Evolutionary conservation across 1,140 invertebrate genomes (phyloP).

Genomic region (Cotesia vestalis): DNA sequence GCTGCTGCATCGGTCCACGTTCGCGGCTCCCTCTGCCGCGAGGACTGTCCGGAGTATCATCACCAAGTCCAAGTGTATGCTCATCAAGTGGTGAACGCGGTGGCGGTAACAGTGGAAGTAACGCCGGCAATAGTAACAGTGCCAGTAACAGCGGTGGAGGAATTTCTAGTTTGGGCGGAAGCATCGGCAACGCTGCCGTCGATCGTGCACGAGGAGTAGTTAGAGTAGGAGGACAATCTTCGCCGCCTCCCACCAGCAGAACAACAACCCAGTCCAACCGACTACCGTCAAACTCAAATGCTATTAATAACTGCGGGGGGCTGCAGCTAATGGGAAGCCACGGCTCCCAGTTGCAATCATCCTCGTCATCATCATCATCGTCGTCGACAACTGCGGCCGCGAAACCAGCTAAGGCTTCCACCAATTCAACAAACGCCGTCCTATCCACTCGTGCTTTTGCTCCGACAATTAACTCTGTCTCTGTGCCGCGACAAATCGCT

Average conservation of each 20-base stretch:
- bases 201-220: constrained; percentile 36
- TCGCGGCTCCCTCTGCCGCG: constrained; percentile 56
- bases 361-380: constrained; percentile 38
- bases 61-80: constrained; percentile 35
- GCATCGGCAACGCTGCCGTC: constrained; percentile 41
- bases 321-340: constrained; percentile 50
- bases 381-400: constrained; percentile 3
- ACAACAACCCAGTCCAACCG: constrained; percentile 39
- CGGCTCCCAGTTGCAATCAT: constrained; percentile 41
- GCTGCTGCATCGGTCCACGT: constrained; percentile 61
- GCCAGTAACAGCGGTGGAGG: constrained; percentile 28
- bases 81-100: constrained; percentile 15
- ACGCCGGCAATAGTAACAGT: background rate
- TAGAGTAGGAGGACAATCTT: constrained; percentile 36
- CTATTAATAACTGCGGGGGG: constrained; percentile 63
- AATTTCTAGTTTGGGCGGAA: constrained; percentile 31
- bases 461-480: constrained; percentile 50
- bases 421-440: constrained; percentile 43
- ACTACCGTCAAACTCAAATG: constrained; percentile 52
- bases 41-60: constrained; percentile 25
- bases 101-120: too few species aligned
- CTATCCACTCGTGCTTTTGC: constrained; percentile 32
- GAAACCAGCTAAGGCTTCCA: background rate
- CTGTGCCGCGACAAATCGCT: constrained; percentile 59
- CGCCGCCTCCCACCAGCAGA: constrained; percentile 34